Percentiles rank a stretch among this genome's conserved stretches.
Conservation (phyloP, 2,797 vertebrate genomes). For the Melanotaenia maccullochi region DNA sequence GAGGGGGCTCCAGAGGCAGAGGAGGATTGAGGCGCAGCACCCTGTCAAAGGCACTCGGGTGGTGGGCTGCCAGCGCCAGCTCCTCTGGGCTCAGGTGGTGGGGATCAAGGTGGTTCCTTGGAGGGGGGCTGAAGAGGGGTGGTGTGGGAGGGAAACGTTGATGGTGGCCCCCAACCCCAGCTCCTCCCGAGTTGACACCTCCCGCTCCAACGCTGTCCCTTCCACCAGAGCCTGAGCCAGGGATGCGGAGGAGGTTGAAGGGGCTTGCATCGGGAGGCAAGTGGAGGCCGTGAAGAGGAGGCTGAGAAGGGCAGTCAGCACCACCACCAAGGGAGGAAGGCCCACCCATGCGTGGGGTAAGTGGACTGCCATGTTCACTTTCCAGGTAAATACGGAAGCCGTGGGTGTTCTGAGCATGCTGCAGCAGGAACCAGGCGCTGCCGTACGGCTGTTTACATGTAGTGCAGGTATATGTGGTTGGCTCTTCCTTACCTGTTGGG, state of each 20-base stretch:
- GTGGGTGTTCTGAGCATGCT: conserved; percentile 98
- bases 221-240: conserved; percentile 94
- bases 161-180: conserved; percentile 87
- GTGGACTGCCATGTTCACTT: conserved; percentile 98
- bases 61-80: conserved; percentile 98
- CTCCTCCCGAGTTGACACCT: conserved; percentile 78
- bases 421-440: conserved; percentile 99
- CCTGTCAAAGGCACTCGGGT: conserved; percentile 99
- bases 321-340: conserved; percentile 91
- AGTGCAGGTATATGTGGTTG: conserved; percentile 99
- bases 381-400: conserved; percentile 99
- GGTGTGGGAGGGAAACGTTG: conserved; percentile 97
- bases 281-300: conserved; percentile 97
- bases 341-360: conserved; percentile 96
- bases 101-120: conserved; percentile 97
- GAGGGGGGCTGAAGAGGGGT: conserved; percentile 98
- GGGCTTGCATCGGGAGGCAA: conserved; percentile 98
- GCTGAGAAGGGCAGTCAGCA: conserved; percentile 95
- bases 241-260: conserved; percentile 98
- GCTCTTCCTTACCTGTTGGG: conserved; percentile 97
- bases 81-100: conserved; percentile 99
- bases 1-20: conserved; percentile 96
- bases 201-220: conserved; percentile 87
- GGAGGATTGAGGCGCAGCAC: conserved; percentile 99
- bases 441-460: conserved; percentile 99